phyloP scores from a whole-genome alignment of 2,888 invertebrate genomes.

The Meteorus cinctellus region DNA sequence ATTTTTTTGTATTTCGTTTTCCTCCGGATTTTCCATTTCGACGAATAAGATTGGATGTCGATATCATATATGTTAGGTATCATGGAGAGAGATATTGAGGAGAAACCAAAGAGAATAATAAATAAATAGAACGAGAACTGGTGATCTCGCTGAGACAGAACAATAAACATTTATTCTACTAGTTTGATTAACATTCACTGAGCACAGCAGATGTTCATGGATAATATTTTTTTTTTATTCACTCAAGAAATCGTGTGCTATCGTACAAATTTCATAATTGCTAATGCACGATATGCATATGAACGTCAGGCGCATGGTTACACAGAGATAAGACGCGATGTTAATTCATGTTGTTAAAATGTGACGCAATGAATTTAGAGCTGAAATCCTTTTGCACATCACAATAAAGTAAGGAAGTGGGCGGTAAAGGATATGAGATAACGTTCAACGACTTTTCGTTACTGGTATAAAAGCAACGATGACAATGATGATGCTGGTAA shows the following conservation, averaged over 20 bases:
- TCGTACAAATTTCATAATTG: background rate
- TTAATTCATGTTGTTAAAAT: background rate
- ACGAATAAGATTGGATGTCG: conserved; percentile 8
- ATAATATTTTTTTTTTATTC: background rate
- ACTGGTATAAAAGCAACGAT: background rate
- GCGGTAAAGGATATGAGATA: background rate
- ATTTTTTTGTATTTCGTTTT: background rate
- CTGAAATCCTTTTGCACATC: background rate
- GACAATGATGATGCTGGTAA: conserved; percentile 1
- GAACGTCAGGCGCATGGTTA: background rate
- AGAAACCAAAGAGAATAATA: background rate
- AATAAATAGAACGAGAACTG: background rate
- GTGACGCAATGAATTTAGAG: background rate
- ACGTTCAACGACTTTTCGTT: background rate
- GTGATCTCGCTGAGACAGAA: background rate
- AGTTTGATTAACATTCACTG: background rate
- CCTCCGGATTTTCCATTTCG: background rate
- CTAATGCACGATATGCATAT: background rate
- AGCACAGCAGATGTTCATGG: background rate
- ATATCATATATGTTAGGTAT: background rate
- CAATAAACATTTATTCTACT: background rate
- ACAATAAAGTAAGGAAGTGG: background rate
- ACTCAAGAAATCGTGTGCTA: background rate
- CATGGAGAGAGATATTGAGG: background rate
- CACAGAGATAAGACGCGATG: background rate